A percentile compares a stretch with the other conserved stretches of the same genome.
phyloP scores from a whole-genome alignment of 92 coral and sea anemone genomes.

The Epizoanthus scotinus region DNA sequence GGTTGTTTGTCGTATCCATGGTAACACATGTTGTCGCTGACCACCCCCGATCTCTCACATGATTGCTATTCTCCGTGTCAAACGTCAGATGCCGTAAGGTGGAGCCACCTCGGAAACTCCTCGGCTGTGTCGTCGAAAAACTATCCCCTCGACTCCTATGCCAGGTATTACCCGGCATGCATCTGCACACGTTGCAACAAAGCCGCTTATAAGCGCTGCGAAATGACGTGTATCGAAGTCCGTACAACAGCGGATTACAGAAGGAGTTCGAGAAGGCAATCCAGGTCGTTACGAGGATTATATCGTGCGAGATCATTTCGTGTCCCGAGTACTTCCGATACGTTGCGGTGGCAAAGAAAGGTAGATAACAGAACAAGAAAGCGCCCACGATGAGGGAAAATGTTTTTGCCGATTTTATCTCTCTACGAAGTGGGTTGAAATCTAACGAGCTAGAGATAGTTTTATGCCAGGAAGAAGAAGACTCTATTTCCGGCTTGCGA shows the following conservation, averaged over 20 bases:
- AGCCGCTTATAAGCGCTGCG: conserved; percentile 77
- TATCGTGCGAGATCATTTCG: conserved; percentile 47
- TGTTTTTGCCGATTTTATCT: conserved; percentile 80
- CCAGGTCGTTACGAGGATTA: conserved; percentile 72
- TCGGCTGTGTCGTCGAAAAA: not conserved
- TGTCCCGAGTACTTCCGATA: conserved; percentile 72
- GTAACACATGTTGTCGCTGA: not conserved
- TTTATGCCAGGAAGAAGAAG: not conserved
- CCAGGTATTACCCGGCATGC: not conserved
- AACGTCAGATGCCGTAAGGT: no score
- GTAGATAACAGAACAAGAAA: conserved; percentile 83
- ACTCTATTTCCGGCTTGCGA: conserved; percentile 15
- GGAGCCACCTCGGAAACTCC: not conserved
- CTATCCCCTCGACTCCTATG: not conserved
- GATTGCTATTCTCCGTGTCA: not conserved
- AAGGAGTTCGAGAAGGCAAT: conserved; percentile 85
- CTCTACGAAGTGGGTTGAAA: conserved; percentile 56
- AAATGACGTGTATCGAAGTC: conserved; percentile 76
- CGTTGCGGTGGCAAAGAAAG: conserved; percentile 81
- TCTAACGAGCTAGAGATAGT: conserved; percentile 5
- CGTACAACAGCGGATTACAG: conserved; percentile 85
- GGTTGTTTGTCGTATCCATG: no score
- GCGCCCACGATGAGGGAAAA: conserved; percentile 82
- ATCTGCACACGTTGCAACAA: conserved; percentile 29
- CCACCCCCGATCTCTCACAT: not conserved